A percentile compares a stretch with the other conserved stretches of the same genome.
Evolutionary conservation across 1,140 invertebrate species (phyloP).

Genomic region (Papilio xuthus): DNA sequence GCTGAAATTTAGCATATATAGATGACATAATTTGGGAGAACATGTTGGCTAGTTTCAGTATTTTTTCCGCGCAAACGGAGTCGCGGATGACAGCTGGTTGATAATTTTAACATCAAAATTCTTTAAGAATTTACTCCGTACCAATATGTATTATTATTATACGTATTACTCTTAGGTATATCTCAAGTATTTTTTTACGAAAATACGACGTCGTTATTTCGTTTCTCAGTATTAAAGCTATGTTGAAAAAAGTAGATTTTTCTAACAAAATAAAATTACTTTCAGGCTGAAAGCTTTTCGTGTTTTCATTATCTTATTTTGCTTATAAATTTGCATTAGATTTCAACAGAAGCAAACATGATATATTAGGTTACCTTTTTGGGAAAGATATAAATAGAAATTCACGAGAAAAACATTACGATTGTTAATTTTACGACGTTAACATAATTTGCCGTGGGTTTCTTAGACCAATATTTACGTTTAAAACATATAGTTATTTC

Average conservation of each 20-base stretch:
- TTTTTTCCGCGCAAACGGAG: too few relatives aligned
- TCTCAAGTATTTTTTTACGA: background rate
- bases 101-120: too few relatives aligned
- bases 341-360: background rate
- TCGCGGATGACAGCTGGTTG: too few relatives aligned
- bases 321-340: background rate
- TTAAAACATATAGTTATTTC: too few relatives aligned
- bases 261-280: conserved; percentile 1
- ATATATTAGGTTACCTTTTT: background rate
- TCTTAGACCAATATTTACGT: background rate
- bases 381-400: background rate
- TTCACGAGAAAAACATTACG: background rate
- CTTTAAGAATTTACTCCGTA: too few relatives aligned
- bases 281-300: background rate
- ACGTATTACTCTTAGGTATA: too few relatives aligned
- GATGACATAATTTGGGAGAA: too few relatives aligned
- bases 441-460: background rate
- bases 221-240: background rate
- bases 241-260: conserved; percentile 4
- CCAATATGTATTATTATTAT: too few relatives aligned
- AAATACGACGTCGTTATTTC: background rate
- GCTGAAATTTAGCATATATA: too few relatives aligned
- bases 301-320: conserved; percentile 10
- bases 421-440: background rate
- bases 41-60: too few relatives aligned